These are phyloP conservation scores for Myotis lucifugus DNA, from an alignment of 2,113 vertebrate genomes.

Conservation along the genomic window DNA sequence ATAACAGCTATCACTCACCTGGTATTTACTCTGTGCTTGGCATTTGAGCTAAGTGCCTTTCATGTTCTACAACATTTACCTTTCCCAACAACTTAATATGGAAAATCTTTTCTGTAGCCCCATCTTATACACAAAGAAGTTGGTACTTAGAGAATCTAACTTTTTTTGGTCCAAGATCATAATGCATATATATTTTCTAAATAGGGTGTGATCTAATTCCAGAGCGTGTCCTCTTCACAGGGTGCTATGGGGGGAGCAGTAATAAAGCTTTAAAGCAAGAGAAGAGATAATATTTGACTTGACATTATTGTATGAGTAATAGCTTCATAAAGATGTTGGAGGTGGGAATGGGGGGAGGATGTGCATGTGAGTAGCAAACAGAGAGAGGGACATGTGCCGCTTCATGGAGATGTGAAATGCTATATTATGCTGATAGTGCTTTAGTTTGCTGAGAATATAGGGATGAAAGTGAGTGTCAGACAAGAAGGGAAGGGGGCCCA, in stretches of 20 bases:
- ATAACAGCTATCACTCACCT: slow-evolving; percentile 47
- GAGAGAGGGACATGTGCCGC: background rate
- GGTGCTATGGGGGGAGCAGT: background rate
- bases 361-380: background rate
- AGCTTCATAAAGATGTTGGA: background rate
- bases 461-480: background rate
- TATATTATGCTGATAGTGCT: background rate
- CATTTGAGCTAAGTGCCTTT: slow-evolving; percentile 39
- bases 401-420: background rate
- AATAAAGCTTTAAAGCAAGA: background rate
- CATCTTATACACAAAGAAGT: background rate
- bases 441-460: background rate
- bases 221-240: background rate
- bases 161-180: background rate
- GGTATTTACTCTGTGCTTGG: slow-evolving; percentile 50
- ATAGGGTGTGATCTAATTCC: background rate
- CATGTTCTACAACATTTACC: slow-evolving; percentile 28
- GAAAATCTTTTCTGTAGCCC: background rate
- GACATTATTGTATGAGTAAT: slow-evolving; percentile 8
- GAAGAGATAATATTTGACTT: background rate
- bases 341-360: background rate
- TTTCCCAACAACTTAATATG: background rate
- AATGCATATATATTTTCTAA: background rate
- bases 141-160: background rate
- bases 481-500: background rate